Base-by-base conservation (phyloP, 2,888 invertebrate species). In the Drosophila paucipuncta region DNA sequence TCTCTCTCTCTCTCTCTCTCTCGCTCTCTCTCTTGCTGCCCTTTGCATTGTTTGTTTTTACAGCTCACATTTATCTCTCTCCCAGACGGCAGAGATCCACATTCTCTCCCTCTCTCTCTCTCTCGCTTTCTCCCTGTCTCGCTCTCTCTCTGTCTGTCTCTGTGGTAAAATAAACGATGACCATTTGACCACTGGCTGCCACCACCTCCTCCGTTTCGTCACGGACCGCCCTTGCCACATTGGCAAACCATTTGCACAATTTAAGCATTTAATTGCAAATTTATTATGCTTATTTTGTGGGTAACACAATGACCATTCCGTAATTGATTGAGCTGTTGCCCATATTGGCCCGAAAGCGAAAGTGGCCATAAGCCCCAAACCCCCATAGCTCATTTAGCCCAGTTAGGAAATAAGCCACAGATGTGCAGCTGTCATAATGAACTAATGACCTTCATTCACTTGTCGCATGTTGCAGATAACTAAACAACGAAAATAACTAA, bases 251-350 rank as follows among this genome's bases (percentile, higher is more conserved):
- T 85, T 85, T 75, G 77, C 88, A 80, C 83, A 85, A 79, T 89
- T 87, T 87, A 88, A 89, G 83, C 80, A 78, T 87, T 88, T 88
- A 89, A 88, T 88, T 88, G 83, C 83, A 73, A 79, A 87, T 89
- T 87, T 88, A 88, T 88, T 89, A 86, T 88, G 84, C 79, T 84
- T 77, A 83, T 85, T 88, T 80, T 85, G 89, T 74, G 81, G 80
- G 64, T 37, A 63, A 41, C 65, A 66, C 76, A 68, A 63, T 68
- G 87, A 63, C 57, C 85, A 73, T 76, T 76, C 59, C 67, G 82
- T 80, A 87, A 87, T 85, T 85, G 87, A 85, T 85, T 85, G 87
- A 84, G 60, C 78, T 73, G 59, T 78, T 73, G 71, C n/a, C 68
- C 67, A 73, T 66, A 73, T 52, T 73, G 68, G 55, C 31, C 31